These are phyloP conservation scores for Meliscaeva auricollis DNA, from an alignment of 2,888 invertebrate genomes.

Conservation along the genomic window DNA sequence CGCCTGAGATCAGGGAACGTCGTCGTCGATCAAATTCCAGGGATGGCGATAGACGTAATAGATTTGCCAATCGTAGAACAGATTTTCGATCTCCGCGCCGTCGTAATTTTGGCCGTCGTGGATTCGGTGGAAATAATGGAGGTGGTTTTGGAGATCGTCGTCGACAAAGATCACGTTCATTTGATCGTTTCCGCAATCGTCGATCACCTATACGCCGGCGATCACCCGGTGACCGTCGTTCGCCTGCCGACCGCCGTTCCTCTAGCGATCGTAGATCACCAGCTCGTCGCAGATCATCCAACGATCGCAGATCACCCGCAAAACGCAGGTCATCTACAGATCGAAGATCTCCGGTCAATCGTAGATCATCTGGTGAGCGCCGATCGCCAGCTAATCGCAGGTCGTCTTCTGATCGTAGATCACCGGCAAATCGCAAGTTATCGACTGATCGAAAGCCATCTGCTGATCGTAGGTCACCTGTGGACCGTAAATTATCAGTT, in stretches of 20 bases:
- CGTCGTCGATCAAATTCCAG: conserved; percentile 78
- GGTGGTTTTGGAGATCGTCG: conserved; percentile 81
- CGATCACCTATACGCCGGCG: conserved; percentile 80
- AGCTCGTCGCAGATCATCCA: conserved; percentile 79
- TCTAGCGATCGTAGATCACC: conserved; percentile 78
- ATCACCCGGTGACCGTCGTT: conserved; percentile 76
- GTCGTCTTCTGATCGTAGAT: neutral
- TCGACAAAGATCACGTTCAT: conserved; percentile 80
- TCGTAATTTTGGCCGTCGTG: conserved; percentile 78
- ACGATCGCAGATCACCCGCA: conserved; percentile 78
- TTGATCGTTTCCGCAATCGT: conserved; percentile 81
- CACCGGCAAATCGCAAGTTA: neutral
- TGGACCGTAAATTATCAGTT: neutral
- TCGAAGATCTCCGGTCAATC: neutral
- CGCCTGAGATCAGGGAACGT: conserved; percentile 71
- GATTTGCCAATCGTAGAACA: conserved; percentile 78
- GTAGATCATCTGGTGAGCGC: neutral
- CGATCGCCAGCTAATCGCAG: neutral
- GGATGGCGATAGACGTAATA: conserved; percentile 78
- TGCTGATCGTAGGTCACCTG: neutral
- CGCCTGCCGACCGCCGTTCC: conserved; percentile 78
- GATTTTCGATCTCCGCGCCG: conserved; percentile 80
- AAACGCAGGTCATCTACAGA: conserved; percentile 75
- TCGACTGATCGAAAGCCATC: neutral
- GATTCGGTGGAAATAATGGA: conserved; percentile 77